Evolutionary conservation across 2,113 vertebrate genomes (phyloP).

Genomic region (Larimichthys polyactis): DNA sequence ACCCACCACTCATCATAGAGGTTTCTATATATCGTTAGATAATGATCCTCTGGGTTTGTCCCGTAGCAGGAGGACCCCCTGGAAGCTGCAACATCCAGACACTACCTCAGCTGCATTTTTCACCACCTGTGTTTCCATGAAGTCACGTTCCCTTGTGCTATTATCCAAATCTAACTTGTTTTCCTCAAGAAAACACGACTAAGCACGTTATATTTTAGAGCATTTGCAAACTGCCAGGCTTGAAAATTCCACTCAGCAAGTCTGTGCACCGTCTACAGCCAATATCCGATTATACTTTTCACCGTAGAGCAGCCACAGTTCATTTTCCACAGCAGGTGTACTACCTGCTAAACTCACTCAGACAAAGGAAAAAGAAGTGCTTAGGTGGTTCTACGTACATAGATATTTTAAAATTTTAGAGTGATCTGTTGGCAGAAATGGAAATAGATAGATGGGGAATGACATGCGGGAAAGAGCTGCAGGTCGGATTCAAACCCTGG

Average conservation of each 20-base stretch:
- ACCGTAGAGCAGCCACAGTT: constrained; percentile 7
- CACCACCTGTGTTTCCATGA: neutral
- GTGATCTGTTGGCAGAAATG: too few relatives aligned
- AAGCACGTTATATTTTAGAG: neutral
- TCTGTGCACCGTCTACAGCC: constrained; percentile 16
- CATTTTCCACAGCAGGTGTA: constrained; percentile 4
- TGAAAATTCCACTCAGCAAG: neutral
- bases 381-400: neutral
- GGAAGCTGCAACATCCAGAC: neutral
- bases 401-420: neutral
- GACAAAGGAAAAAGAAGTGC: neutral
- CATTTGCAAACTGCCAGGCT: constrained; percentile 16
- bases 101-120: neutral
- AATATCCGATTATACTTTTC: constrained; percentile 23
- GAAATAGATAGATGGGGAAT: too few relatives aligned
- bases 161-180: neutral
- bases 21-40: constrained; percentile 41
- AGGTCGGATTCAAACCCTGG: too few relatives aligned
- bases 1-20: constrained; percentile 37
- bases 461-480: too few relatives aligned
- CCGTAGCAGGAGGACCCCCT: neutral
- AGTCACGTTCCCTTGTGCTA: neutral
- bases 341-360: constrained; percentile 20
- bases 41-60: constrained; percentile 39
- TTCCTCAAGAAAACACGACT: neutral